Evolutionary conservation across 2,797 vertebrate genomes (phyloP), one percentile per base, ranked within the genome.

Genomic region (Trematomus bernacchii): DNA sequence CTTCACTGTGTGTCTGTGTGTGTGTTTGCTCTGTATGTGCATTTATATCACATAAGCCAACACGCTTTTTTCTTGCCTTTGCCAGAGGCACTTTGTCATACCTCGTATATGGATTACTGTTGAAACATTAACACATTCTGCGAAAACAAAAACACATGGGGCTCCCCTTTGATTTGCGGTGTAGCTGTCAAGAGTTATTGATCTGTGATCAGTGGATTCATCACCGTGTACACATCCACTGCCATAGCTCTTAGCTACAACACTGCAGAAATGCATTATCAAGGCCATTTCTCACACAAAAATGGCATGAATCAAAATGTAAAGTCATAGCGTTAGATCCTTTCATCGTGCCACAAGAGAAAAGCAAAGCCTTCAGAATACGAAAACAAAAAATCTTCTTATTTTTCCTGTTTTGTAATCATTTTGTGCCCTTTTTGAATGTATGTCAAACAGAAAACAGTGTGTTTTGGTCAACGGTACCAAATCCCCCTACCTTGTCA

Each of bases 201-300:
- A 77, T 73, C 66, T 68, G 58, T 51, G 61, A 71, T 67, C 64
- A 51, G 66, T 66, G n/a, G 66, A 72, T 72, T 72, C 60, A 71
- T 74, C 70, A 60, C 57, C 3, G 21, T 59, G 42, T 53, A 61
- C 69, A 12, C n/a, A 73, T 61, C 51, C 47, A 19, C 71, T 52
- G 44, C 66, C 18, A 30, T 21, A 52, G 77, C 68, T 68, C 57
- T 52, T 42, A n/a, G 30, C 21, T 61, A 46, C 47, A 46, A 27
- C 58, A 16, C 30, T 27, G 52, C 59, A 60, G 63, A 64, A 10
- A 3, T 51, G 14, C 48, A 68, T 50, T 33, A 10, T 9, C 1
- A 19, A 51, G 11, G 16, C 14, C 43, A 33, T 52, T 30, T 50
- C 50, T 18, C 9, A 55, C 15, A 30, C 12, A 37, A 10, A 48